These are phyloP conservation scores for Myrmecobius fasciatus DNA, from an alignment of 2,113 vertebrate species.

Conservation along the genomic window DNA sequence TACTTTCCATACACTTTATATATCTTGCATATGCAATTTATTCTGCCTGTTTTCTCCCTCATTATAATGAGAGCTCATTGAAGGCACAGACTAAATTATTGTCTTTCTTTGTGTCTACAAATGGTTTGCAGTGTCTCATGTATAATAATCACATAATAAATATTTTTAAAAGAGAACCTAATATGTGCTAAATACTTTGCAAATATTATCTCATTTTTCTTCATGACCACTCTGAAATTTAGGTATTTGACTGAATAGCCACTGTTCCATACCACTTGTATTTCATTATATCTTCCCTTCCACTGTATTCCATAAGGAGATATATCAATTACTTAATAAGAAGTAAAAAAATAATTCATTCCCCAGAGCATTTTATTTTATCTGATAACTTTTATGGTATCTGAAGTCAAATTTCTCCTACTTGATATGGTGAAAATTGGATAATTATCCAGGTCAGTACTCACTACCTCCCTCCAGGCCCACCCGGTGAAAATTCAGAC, in stretches of 20 bases:
- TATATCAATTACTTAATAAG: background rate
- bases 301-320: background rate
- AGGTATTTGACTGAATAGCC: background rate
- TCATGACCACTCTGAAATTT: background rate
- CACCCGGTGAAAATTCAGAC: background rate
- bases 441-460: background rate
- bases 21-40: background rate
- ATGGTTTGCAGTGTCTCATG: background rate
- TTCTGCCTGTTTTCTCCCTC: background rate
- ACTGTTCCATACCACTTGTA: background rate
- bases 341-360: background rate
- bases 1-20: background rate
- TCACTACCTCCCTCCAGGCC: background rate
- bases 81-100: background rate
- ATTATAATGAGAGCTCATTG: background rate
- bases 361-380: background rate
- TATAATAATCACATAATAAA: background rate
- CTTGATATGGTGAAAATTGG: slow-evolving; percentile 5
- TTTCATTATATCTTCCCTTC: background rate
- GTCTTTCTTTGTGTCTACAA: background rate
- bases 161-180: background rate
- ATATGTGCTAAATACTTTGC: background rate
- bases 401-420: background rate
- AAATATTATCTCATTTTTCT: background rate
- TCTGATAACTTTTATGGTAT: slow-evolving; percentile 33